Conservation (phyloP, 1,140 invertebrate genomes). For the Spodoptera frugiperda region DNA sequence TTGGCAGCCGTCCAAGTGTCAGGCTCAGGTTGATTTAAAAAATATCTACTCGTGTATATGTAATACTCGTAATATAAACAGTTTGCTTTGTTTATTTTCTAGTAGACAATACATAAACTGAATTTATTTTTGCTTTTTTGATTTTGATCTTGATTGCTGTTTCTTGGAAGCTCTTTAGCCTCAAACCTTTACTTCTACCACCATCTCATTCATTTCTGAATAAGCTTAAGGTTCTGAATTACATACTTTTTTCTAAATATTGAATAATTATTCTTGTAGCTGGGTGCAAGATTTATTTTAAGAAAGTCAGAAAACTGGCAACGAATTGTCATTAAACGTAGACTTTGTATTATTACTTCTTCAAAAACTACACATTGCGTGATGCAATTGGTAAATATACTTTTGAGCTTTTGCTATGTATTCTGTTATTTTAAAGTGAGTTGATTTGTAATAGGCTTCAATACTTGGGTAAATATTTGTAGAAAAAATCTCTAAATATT, state of each 20-base stretch:
- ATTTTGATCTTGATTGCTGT: not conserved
- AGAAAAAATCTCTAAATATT: constrained; percentile 39
- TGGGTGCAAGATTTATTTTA: no score
- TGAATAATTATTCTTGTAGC: no score
- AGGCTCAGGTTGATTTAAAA: constrained; percentile 45
- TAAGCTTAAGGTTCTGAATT: no score
- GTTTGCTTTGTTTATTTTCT: constrained; percentile 39
- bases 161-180: not conserved
- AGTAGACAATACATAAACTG: constrained; percentile 24
- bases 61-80: constrained; percentile 45
- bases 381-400: constrained; percentile 4
- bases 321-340: no score
- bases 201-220: no score
- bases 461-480: constrained; percentile 39
- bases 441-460: constrained; percentile 39
- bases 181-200: not conserved
- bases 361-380: not conserved
- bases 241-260: no score
- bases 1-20: constrained; percentile 46
- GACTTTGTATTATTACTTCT: not conserved
- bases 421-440: not conserved
- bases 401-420: not conserved
- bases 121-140: not conserved
- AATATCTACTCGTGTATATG: constrained; percentile 47
- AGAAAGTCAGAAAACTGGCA: no score